Evolutionary conservation across 2,888 invertebrate species (phyloP), one percentile per base, ranked within the genome.

Genomic region (Polymixis flavicincta): DNA sequence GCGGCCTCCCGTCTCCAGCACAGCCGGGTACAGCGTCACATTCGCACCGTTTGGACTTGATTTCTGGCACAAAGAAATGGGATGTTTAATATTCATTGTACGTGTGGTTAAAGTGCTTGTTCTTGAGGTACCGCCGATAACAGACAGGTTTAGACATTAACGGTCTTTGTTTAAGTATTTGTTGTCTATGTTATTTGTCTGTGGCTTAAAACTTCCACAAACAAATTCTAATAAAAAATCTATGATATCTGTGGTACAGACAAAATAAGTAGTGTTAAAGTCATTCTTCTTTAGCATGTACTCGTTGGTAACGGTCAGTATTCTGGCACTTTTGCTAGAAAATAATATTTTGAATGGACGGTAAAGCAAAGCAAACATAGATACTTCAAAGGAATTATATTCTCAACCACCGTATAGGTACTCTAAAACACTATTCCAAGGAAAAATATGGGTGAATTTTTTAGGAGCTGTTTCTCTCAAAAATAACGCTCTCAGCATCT

Each of bases 1-100:
- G 79, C 98, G 96, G 63, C 98, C 98, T 67, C 98, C 97, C 74
- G 98, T 97, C 93, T 97, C 97, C 88, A 98, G 94, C 85, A 97
- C 97, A 77, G 98, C 98, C 25, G 97, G 97, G 80, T 97, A 96
- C 89, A 98, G 95, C 70, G 97, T 97, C 83, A 98, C 97, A 84
- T 97, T 97, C 71, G 97, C 97, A 75, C 97, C 97, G 79, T 97
- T 97, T 7, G 97, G 97, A 90, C 97, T 97, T 80, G 97, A 97
- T 88, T 97, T 92, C 98, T 98, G 94, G 73, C 92, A 64, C 52
- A 80, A 59, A 71, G 8, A 48, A 28, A 72, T 42, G n/a, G 0
- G 9, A 55, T 25, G 25, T 59, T 80, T 57, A 74, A 48, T 64
- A 76, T 76, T 76, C 76, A 79, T 22, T 19, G 32, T 32, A 72